Conservation (phyloP, 1,140 invertebrate species). For the Tetranychus cinnabarinus region DNA sequence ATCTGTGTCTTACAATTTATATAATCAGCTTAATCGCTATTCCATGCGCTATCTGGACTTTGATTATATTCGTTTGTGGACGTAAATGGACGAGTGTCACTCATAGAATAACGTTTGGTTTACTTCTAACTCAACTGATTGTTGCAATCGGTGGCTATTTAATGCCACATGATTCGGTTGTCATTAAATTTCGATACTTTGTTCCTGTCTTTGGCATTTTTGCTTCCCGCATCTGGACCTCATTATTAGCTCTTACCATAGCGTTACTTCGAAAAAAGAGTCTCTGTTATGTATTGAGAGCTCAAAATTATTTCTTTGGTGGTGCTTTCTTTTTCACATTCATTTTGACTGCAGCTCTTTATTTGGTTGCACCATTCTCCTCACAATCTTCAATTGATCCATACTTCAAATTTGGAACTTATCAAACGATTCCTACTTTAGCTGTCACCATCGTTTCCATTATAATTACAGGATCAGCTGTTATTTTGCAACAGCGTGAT, state of each 20-base stretch:
- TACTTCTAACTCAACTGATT: conserved; percentile 49
- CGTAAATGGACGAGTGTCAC: conserved; percentile 51
- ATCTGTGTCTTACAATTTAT: conserved; percentile 52
- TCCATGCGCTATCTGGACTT: conserved; percentile 46
- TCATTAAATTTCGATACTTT: conserved; percentile 30
- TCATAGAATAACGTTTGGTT: conserved; percentile 49
- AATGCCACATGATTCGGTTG: neutral
- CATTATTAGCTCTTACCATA: conserved; percentile 47
- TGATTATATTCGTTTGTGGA: conserved; percentile 46
- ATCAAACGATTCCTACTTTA: conserved; percentile 38
- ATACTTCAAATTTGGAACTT: conserved; percentile 50
- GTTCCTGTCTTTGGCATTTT: conserved; percentile 46
- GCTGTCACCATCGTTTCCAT: conserved; percentile 38
- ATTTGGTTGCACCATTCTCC: neutral
- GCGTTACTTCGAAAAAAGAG: conserved; percentile 57
- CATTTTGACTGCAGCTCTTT: conserved; percentile 1
- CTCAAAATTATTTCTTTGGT: conserved; percentile 4
- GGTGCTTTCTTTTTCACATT: neutral
- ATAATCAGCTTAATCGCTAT: conserved; percentile 54
- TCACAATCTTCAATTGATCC: conserved; percentile 27
- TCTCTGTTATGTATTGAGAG: conserved; percentile 41
- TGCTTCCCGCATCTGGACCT: conserved; percentile 54
- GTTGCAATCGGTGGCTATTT: conserved; percentile 30
- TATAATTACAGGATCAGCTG: conserved; percentile 34
- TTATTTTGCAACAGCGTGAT: conserved; percentile 39